phyloP scores from a whole-genome alignment of 2,797 vertebrate species.

The Megaceryle alcyon region DNA sequence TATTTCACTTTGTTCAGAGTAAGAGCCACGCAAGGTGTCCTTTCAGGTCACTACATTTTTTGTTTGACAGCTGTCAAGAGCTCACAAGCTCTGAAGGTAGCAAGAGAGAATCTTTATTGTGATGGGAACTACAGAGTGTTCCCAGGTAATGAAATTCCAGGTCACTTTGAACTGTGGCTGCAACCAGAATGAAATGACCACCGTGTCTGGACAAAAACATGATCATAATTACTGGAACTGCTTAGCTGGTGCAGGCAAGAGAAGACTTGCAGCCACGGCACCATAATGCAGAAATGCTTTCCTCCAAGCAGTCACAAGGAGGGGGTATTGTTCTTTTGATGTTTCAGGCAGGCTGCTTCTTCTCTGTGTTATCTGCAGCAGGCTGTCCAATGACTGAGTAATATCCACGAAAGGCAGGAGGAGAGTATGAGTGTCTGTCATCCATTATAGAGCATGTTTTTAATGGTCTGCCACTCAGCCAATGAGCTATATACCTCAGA shows the following conservation, averaged over 20 bases:
- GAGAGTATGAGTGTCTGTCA: fast-evolving
- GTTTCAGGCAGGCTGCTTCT: background rate
- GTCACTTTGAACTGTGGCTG: background rate
- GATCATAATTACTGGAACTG: background rate
- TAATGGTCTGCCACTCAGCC: background rate
- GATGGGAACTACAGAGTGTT: background rate
- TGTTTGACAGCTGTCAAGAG: background rate
- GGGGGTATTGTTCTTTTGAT: conserved; percentile 35
- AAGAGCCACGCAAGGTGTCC: background rate
- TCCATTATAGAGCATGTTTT: background rate
- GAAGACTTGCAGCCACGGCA: background rate
- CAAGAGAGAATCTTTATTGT: background rate
- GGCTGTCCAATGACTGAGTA: background rate
- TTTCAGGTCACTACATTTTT: background rate
- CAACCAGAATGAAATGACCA: background rate
- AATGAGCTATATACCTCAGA: background rate
- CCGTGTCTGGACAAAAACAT: background rate
- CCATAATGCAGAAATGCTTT: background rate
- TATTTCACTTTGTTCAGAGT: background rate
- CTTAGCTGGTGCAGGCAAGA: background rate
- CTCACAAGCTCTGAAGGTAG: background rate
- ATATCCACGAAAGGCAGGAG: background rate
- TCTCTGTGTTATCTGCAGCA: background rate
- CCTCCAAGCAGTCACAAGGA: conserved; percentile 44
- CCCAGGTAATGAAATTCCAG: background rate